phyloP scores from a whole-genome alignment of 2,888 invertebrate genomes.

The Hybos culiciformis region DNA sequence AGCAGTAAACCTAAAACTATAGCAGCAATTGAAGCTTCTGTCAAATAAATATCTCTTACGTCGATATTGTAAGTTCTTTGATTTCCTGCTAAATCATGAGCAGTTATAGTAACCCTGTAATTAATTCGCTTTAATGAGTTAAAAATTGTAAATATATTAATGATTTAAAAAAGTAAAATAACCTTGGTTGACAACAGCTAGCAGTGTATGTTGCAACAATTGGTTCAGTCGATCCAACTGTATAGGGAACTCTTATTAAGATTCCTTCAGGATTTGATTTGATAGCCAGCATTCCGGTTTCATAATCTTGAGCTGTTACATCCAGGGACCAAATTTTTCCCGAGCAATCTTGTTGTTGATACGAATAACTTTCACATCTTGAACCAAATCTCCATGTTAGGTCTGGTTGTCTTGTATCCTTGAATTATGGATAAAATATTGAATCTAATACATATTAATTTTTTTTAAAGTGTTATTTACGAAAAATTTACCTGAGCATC shows the following conservation, averaged over 20 bases:
- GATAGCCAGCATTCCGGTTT: conserved; percentile 48
- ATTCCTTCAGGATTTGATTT: conserved; percentile 46
- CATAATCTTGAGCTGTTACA: conserved; percentile 49
- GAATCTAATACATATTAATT: background rate
- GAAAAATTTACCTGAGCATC: conserved; percentile 24
- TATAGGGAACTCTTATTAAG: conserved; percentile 46
- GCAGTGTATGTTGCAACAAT: conserved; percentile 53
- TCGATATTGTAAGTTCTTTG: conserved; percentile 48
- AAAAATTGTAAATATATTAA: no score
- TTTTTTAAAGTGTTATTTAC: conserved; percentile 16
- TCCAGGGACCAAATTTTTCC: conserved; percentile 57
- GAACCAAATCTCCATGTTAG: conserved; percentile 50
- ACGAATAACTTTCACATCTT: conserved; percentile 38
- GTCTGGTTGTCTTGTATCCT: conserved; percentile 44
- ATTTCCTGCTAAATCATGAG: conserved; percentile 55
- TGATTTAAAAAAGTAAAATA: no score
- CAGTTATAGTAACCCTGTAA: conserved; percentile 51
- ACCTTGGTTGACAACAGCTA: conserved; percentile 59
- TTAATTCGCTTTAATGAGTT: no score
- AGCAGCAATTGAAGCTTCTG: conserved; percentile 48
- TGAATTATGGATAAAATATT: conserved; percentile 14
- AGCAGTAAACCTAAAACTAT: conserved; percentile 54
- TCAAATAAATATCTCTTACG: conserved; percentile 36
- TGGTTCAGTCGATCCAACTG: conserved; percentile 51
- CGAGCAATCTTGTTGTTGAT: conserved; percentile 39